Evolutionary conservation across 2,888 invertebrate species (phyloP).

Genomic region (Drosophila niveifrons): DNA sequence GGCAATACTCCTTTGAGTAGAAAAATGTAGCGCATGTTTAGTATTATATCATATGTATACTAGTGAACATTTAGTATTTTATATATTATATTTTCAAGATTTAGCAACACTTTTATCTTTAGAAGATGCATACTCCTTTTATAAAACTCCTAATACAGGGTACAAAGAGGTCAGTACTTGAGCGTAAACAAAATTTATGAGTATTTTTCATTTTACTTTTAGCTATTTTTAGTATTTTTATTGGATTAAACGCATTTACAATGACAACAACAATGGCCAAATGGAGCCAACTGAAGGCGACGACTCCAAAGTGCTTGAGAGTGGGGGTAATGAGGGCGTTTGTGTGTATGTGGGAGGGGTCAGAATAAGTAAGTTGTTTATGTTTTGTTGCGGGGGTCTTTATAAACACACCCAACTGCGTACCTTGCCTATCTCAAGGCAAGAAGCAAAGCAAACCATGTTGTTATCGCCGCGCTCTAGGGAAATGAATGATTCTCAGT

Average conservation of each 20-base stretch:
- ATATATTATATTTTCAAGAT: too few species aligned
- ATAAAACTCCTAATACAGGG: background rate
- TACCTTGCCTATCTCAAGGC: slow-evolving; percentile 20
- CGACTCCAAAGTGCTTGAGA: background rate
- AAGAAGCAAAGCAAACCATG: background rate
- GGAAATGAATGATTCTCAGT: slow-evolving; percentile 4
- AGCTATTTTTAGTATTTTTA: slow-evolving; percentile 59
- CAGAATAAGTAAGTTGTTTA: slow-evolving; percentile 37
- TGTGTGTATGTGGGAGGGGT: slow-evolving; percentile 5
- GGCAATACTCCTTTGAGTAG: too few species aligned
- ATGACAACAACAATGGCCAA: slow-evolving; percentile 51
- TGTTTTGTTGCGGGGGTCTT: slow-evolving; percentile 3
- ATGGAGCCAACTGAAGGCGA: slow-evolving; percentile 36
- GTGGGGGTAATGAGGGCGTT: slow-evolving; percentile 1
- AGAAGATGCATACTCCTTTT: background rate
- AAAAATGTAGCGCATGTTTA: too few species aligned
- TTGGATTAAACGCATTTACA: slow-evolving; percentile 46
- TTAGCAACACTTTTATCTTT: too few species aligned
- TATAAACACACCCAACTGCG: slow-evolving; percentile 26
- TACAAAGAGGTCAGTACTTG: slow-evolving; percentile 43
- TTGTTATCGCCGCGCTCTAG: background rate
- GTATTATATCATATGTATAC: too few species aligned
- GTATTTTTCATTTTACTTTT: slow-evolving; percentile 44
- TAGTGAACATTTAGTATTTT: too few species aligned
- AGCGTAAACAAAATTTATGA: slow-evolving; percentile 58